Evolutionary conservation across 2,888 invertebrate genomes (phyloP), one percentile per base, ranked within the genome.

Genomic region (Drepanosiphum platanoidis): DNA sequence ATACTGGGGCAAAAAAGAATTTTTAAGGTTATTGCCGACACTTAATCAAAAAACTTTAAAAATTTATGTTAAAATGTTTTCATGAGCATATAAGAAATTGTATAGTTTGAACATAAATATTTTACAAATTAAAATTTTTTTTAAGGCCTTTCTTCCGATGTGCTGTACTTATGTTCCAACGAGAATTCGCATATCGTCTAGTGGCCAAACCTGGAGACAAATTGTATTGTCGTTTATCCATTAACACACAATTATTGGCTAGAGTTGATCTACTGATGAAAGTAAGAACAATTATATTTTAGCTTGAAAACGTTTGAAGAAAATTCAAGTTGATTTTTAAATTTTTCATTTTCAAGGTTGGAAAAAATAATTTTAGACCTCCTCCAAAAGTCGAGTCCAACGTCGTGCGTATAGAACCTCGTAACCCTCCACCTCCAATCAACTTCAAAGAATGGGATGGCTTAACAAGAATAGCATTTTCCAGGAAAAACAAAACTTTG

Each of bases 361-460:
- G 98, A 1, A 97, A 96, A 91, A 99, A 99, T 90, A 99, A 99
- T 91, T 99, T 99, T 89, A 93, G 95, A 87, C 99, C 99, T 30
- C 99, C 99, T 68, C 99, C 99, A 8, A 99, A 99, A 92, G 99
- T 99, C 1, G 99, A 99, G 90, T 99, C 99, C 0, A 96, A 96
- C 90, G 99, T 99, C 3, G 98, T 99, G 0, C 92, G 99, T 88
- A 94, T 99, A 89, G 99, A 99, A 89, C 99, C 99, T 0, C 93
- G 95, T 89, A 98, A 98, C 91, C 99, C 99, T 34, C 97, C 98
- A 58, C 99, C 99, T 11, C 95, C 96, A 0, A 95, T 99, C 15
- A 96, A 97, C 90, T 99, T 96, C 90, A 93, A 95, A 88, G 99
- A 99, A 91, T 99, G 99, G 99, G 99, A 99, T 91, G 98, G 99